These are phyloP conservation scores for Podabrus alpinus DNA, from an alignment of 2,888 invertebrate species.

Conservation along the genomic window DNA sequence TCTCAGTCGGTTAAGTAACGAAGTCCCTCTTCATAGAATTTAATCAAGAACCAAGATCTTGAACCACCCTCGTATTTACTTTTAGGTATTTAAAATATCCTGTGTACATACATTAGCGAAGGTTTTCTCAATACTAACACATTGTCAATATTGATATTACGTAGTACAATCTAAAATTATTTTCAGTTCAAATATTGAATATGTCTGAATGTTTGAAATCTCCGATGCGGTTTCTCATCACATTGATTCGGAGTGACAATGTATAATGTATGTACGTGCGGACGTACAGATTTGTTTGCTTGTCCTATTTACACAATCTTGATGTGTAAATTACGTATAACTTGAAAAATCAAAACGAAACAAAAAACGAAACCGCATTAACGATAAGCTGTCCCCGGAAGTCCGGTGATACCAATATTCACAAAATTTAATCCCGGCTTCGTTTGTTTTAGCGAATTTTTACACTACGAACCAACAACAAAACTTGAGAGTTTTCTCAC, in stretches of 20 bases:
- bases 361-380: background rate
- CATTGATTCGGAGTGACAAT: constrained; percentile 10
- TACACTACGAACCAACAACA: background rate
- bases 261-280: constrained; percentile 13
- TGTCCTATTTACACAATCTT: constrained; percentile 19
- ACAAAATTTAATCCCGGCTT: too few relatives aligned
- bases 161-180: constrained; percentile 27
- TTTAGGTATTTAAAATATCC: background rate
- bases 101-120: constrained; percentile 3
- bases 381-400: background rate
- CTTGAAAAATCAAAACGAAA: background rate
- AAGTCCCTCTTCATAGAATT: background rate
- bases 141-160: constrained; percentile 15
- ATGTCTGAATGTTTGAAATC: constrained; percentile 22
- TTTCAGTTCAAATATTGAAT: constrained; percentile 29
- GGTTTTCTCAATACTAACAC: constrained; percentile 4
- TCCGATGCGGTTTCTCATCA: constrained; percentile 18
- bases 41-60: background rate
- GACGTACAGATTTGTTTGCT: constrained; percentile 18
- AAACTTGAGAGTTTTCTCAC: background rate
- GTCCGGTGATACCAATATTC: too few relatives aligned
- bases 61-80: background rate
- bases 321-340: constrained; percentile 11
- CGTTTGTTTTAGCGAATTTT: too few relatives aligned
- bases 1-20: background rate